phyloP scores from a whole-genome alignment of 2,888 invertebrate genomes.

The Serrognathus titanus region DNA sequence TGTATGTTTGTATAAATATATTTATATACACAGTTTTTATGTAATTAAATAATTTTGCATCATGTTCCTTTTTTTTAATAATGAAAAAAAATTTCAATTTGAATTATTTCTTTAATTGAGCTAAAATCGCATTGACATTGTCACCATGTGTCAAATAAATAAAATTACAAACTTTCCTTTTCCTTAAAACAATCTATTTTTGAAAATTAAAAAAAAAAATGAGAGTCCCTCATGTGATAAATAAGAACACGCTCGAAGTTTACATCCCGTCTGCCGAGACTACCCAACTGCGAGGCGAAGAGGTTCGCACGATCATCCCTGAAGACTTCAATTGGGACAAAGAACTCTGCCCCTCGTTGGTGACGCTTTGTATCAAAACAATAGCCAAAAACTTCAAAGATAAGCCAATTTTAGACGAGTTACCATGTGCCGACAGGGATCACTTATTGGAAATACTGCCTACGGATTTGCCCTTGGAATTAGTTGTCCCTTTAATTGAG shows the following conservation, averaged over 20 bases:
- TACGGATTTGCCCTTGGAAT: constrained; percentile 56
- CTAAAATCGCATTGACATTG: too few relatives aligned
- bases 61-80: too few relatives aligned
- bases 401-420: constrained; percentile 53
- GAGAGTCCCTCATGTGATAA: constrained; percentile 46
- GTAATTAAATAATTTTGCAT: too few relatives aligned
- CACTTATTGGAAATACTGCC: constrained; percentile 60
- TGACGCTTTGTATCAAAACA: constrained; percentile 51
- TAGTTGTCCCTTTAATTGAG: constrained; percentile 54
- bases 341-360: constrained; percentile 51
- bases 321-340: constrained; percentile 56
- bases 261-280: constrained; percentile 47
- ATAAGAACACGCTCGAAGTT: constrained; percentile 47
- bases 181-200: neutral
- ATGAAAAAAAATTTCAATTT: too few relatives aligned
- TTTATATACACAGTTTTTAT: too few relatives aligned
- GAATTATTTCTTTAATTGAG: too few relatives aligned
- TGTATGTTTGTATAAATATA: too few relatives aligned
- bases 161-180: too few relatives aligned
- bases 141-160: too few relatives aligned
- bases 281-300: constrained; percentile 43
- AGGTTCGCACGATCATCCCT: constrained; percentile 48
- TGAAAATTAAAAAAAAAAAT: constrained; percentile 16
- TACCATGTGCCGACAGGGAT: constrained; percentile 58
- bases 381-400: constrained; percentile 52